A percentile compares a stretch with the other conserved stretches of the same genome.
Conservation (phyloP, 2,888 invertebrate species). For the Aspidiotus rigidus region DNA sequence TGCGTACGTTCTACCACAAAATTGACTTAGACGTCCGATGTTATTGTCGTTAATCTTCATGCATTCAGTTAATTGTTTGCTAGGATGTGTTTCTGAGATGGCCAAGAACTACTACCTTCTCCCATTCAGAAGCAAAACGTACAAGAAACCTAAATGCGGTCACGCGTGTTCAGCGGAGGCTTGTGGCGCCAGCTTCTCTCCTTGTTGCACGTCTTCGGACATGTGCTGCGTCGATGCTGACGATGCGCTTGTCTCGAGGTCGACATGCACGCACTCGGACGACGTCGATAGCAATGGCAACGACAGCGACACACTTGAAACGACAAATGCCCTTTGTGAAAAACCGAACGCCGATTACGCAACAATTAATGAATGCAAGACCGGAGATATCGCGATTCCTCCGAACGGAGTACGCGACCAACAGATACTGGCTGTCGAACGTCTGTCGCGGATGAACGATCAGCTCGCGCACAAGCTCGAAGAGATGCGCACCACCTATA, state of each 20-base stretch:
- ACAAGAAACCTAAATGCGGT: neutral
- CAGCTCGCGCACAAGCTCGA: constrained; percentile 18
- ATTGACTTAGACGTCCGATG: constrained; percentile 8
- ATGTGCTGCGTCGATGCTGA: constrained; percentile 7
- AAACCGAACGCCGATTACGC: constrained; percentile 3
- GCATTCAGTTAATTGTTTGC: constrained; percentile 28
- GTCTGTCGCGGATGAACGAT: constrained; percentile 15
- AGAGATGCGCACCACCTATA: constrained; percentile 18
- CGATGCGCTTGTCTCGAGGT: neutral
- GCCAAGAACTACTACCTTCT: constrained; percentile 18
- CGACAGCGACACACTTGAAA: neutral
- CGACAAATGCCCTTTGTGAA: neutral
- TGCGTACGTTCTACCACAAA: too few species aligned
- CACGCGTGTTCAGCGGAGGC: neutral
- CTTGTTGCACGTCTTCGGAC: neutral
- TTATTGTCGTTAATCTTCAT: constrained; percentile 27
- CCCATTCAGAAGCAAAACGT: constrained; percentile 23
- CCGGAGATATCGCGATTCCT: constrained; percentile 11
- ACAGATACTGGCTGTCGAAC: constrained; percentile 18
- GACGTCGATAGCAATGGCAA: constrained; percentile 1
- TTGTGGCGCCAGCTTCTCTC: neutral
- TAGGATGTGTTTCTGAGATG: constrained; percentile 32
- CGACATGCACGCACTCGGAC: constrained; percentile 7
- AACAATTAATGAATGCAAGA: constrained; percentile 20
- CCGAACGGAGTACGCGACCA: constrained; percentile 19